These are phyloP conservation scores for Deroplatys truncata DNA, from an alignment of 2,888 invertebrate species.

Conservation along the genomic window DNA sequence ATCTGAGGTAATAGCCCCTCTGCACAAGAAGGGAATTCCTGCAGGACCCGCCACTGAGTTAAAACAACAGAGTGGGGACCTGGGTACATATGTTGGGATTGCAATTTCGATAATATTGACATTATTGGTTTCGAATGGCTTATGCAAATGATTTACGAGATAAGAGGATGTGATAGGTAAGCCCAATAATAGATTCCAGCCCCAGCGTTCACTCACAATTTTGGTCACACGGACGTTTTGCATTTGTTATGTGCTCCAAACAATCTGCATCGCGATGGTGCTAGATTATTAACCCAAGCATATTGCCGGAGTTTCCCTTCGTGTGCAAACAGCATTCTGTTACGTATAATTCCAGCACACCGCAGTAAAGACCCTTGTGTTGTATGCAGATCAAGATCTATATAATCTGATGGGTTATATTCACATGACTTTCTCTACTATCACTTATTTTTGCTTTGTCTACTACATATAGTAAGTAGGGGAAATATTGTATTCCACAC, in stretches of 20 bases:
- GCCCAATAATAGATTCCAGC: constrained; percentile 10
- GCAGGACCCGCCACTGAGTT: neutral
- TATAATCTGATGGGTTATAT: no score
- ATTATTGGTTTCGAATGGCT: constrained; percentile 17
- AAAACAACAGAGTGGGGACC: neutral
- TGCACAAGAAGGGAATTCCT: neutral
- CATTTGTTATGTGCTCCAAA: neutral
- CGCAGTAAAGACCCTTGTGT: neutral
- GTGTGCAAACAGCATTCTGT: neutral
- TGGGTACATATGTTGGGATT: neutral
- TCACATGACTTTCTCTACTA: no score
- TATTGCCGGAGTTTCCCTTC: neutral
- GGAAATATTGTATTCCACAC: no score
- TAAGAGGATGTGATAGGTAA: constrained; percentile 8
- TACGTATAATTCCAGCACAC: no score
- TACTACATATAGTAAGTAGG: no score
- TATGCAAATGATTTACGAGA: constrained; percentile 15
- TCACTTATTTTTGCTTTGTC: no score
- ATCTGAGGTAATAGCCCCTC: neutral
- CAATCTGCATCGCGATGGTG: neutral
- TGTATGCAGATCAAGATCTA: neutral
- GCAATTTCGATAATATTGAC: constrained; percentile 18
- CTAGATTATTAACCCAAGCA: neutral
- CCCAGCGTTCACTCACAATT: neutral
- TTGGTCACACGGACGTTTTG: neutral